Percentiles rank a stretch among this genome's conserved stretches.
These are phyloP conservation scores for Calcarius lapponicus DNA, from an alignment of 2,797 vertebrate genomes.

Conservation along the genomic window DNA sequence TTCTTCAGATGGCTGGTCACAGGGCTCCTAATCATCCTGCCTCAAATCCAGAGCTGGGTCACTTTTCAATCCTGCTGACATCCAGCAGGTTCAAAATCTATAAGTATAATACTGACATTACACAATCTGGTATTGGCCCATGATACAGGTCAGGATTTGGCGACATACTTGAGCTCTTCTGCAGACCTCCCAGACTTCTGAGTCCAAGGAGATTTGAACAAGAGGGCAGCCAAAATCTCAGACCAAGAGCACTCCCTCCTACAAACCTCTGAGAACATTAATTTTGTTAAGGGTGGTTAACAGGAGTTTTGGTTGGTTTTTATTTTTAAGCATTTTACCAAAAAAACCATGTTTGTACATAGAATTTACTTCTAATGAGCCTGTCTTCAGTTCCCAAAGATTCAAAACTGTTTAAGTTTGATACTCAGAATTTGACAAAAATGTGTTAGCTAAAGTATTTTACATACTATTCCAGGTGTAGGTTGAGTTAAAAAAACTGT, in stretches of 20 bases:
- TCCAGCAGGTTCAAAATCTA: not conserved
- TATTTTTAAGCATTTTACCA: not conserved
- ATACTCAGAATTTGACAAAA: not conserved
- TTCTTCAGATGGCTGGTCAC: not conserved
- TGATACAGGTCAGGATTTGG: not conserved
- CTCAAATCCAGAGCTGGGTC: not conserved
- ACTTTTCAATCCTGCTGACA: not conserved
- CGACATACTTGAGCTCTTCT: not conserved
- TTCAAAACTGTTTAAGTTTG: not conserved
- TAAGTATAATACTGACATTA: not conserved
- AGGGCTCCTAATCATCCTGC: not conserved
- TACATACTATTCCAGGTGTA: not conserved
- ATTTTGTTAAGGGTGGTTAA: not conserved
- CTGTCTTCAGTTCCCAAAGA: not conserved
- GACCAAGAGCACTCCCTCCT: not conserved
- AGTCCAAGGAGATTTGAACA: not conserved
- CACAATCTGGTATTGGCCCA: not conserved
- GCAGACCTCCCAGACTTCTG: not conserved
- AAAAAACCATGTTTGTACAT: rapidly evolving
- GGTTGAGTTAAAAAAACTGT: not conserved
- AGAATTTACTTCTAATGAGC: not conserved
- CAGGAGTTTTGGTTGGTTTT: rapidly evolving
- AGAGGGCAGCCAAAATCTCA: not conserved
- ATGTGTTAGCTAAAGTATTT: not conserved
- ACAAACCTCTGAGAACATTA: not conserved